Base-by-base conservation (phyloP, 2,113 vertebrate genomes). In the Neotragus moschatus region DNA sequence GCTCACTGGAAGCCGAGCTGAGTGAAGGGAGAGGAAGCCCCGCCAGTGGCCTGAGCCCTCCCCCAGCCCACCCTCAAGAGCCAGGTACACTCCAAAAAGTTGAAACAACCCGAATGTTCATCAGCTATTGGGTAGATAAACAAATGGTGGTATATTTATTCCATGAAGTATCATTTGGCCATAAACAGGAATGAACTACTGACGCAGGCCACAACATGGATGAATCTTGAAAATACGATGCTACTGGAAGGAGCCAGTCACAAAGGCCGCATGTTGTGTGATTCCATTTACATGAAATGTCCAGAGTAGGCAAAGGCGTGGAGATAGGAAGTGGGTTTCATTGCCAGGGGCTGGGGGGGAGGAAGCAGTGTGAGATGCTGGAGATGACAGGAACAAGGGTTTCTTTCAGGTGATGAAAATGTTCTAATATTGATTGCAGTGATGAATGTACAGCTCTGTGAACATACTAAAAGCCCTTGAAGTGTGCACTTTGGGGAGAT, bases 131-230 rank as follows among this genome's bases (percentile, higher is more conserved):
- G 30, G 36, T 2, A 16, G 39, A 49, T 86, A 87, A 80, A 33
- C 9, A 86, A 56, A 56, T 1, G 13, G 26, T 30, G 39, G 39
- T 25, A 16, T 14, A 70, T 13, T 45, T 45, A 56, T 14, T 36
- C 33, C 39, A 55, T 2, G 10, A n/a, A 56, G 26, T 25, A 56
- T 75, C 30, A 39, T 63, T 85, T 16, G 7, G 55, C 45, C 66
- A 55, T 55, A 90, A 45, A 36, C 28, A 26, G 21, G n/a, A 53
- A 84, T 43, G 47, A 53, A 95, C 21, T 3, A 8, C n/a, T 30
- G 21, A 56, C 9, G 30, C 4, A 17, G 5, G 1, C 33, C 13
- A 23, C 0, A 1, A 9, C 9, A 1, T 45, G 47, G 12, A 19
- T 26, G 30, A 66, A 33, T 28, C 39, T 10, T 19, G 39, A 80